Conservation (phyloP, 2,888 invertebrate genomes). For the Sphaerophoria rueppellii region DNA sequence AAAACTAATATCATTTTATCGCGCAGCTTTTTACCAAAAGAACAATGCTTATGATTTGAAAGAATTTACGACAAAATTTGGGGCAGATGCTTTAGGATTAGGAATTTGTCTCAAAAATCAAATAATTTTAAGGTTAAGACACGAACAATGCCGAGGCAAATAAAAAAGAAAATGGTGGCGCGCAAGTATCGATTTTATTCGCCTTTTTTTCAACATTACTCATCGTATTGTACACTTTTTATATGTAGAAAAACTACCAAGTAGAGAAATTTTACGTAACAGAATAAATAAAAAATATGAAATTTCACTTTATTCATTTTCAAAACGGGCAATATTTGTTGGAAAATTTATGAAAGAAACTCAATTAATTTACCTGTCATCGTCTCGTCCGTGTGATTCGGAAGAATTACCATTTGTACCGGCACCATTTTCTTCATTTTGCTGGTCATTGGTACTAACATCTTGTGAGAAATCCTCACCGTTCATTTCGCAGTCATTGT, state of each 20-base stretch:
- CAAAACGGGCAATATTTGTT: neutral
- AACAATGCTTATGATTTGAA: constrained; percentile 31
- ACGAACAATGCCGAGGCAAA: constrained; percentile 45
- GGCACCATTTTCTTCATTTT: constrained; percentile 86
- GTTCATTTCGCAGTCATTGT: constrained; percentile 87
- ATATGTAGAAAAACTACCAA: constrained; percentile 19
- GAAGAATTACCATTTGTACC: constrained; percentile 78
- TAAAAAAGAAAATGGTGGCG: constrained; percentile 73
- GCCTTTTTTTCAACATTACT: constrained; percentile 44
- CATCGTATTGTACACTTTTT: constrained; percentile 53
- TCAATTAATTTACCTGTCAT: constrained; percentile 87
- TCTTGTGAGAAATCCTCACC: constrained; percentile 92
- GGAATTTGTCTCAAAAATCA: constrained; percentile 19
- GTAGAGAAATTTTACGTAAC: constrained; percentile 57
- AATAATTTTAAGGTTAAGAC: constrained; percentile 46
- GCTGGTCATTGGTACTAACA: constrained; percentile 83
- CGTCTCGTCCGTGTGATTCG: constrained; percentile 85
- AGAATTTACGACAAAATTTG: constrained; percentile 29
- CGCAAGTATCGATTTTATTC: constrained; percentile 68
- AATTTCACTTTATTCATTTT: neutral
- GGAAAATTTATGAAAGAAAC: neutral
- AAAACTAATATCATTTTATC: constrained; percentile 28
- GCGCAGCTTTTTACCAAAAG: constrained; percentile 18
- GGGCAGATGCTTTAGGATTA: constrained; percentile 63
- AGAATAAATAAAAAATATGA: constrained; percentile 28